These are phyloP conservation scores for Corydoras maculifer DNA, from an alignment of 2,113 vertebrate species.

Conservation along the genomic window DNA sequence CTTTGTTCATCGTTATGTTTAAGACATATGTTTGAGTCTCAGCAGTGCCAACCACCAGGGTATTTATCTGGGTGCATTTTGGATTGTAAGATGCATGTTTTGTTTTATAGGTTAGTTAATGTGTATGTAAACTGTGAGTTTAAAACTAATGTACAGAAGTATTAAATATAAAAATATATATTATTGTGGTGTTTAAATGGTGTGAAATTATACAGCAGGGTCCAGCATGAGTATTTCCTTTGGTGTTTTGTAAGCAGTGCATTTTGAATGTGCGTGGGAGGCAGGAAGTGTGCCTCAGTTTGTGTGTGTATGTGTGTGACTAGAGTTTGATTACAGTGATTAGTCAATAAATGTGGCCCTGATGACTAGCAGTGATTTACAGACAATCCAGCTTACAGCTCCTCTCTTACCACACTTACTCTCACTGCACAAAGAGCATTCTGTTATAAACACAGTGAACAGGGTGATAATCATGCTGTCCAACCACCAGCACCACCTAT, in stretches of 20 bases:
- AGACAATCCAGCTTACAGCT: constrained; percentile 36
- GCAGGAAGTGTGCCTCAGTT: constrained; percentile 35
- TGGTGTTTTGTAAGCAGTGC: constrained; percentile 10
- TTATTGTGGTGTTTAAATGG: not conserved
- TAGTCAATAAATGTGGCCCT: constrained; percentile 41
- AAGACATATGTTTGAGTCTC: too few species aligned
- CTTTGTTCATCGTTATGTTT: too few species aligned
- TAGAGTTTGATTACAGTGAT: constrained; percentile 50
- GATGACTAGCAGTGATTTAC: constrained; percentile 39
- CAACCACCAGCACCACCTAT: constrained; percentile 31
- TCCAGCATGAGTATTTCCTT: constrained; percentile 5
- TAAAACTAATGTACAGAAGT: too few species aligned
- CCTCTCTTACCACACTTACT: constrained; percentile 4
- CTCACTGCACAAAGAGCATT: not conserved
- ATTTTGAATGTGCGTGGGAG: constrained; percentile 34
- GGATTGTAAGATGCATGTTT: too few species aligned
- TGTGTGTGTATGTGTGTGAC: constrained; percentile 17
- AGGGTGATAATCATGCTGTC: constrained; percentile 33
- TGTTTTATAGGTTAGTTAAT: too few species aligned
- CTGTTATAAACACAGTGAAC: constrained; percentile 35
- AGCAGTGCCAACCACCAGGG: too few species aligned
- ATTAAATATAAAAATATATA: too few species aligned
- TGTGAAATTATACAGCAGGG: not conserved
- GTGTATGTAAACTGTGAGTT: too few species aligned
- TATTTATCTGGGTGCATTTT: too few species aligned